Evolutionary conservation across 2,113 vertebrate genomes (phyloP).

Genomic region (Reinhardtius hippoglossoides): DNA sequence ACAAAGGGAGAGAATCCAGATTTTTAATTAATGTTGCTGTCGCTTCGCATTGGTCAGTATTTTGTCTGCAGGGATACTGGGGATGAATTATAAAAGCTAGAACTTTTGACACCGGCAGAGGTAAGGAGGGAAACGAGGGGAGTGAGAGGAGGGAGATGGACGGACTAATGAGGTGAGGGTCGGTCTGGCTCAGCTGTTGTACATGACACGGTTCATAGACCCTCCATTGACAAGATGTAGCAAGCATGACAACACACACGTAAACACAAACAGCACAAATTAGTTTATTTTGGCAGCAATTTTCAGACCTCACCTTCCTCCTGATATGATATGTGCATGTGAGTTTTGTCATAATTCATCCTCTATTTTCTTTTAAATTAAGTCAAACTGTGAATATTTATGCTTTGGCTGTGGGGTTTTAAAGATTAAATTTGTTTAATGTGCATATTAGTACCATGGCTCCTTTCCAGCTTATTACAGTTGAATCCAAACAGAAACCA

Average conservation of each 20-base stretch:
- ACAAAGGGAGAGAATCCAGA: not conserved
- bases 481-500: too few species aligned
- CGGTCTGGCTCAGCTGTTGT: slow-evolving; percentile 64
- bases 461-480: too few species aligned
- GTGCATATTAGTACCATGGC: too few species aligned
- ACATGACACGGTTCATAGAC: slow-evolving; percentile 69
- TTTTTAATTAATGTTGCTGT: not conserved
- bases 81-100: not conserved
- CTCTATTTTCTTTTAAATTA: too few species aligned
- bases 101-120: not conserved
- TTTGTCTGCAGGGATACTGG: not conserved
- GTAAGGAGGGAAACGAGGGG: slow-evolving; percentile 6
- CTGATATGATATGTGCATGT: too few species aligned
- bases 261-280: not conserved
- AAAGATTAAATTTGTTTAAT: too few species aligned
- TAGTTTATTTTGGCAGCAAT: not conserved
- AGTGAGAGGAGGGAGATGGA: slow-evolving; percentile 22
- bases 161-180: slow-evolving; percentile 46
- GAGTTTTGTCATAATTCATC: too few species aligned
- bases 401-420: too few species aligned
- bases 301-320: not conserved
- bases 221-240: slow-evolving; percentile 36
- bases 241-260: slow-evolving; percentile 18
- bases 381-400: too few species aligned
- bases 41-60: not conserved